These are phyloP conservation scores for Bugula neritina DNA, from an alignment of 2,888 invertebrate genomes.

Conservation along the genomic window DNA sequence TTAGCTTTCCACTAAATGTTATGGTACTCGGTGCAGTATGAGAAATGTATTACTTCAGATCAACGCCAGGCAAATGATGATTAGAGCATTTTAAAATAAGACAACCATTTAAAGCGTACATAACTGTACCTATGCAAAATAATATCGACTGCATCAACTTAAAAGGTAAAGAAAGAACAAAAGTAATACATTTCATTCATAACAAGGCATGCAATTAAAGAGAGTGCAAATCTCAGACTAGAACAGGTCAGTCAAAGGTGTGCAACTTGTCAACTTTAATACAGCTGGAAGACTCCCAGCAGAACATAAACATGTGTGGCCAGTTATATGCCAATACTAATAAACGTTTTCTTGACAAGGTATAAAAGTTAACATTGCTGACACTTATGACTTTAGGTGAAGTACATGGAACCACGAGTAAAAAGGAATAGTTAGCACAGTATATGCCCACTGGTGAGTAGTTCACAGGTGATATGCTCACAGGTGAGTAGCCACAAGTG, in stretches of 20 bases:
- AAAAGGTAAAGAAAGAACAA: neutral
- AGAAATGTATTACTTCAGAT: neutral
- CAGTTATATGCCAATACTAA: too few relatives aligned
- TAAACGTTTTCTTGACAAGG: neutral
- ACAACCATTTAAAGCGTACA: too few relatives aligned
- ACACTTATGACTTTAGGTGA: neutral
- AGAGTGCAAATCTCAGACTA: too few relatives aligned
- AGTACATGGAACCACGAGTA: neutral
- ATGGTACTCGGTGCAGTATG: neutral
- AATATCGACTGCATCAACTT: neutral
- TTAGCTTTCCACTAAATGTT: neutral
- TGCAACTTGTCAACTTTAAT: too few relatives aligned
- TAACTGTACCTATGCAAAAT: neutral
- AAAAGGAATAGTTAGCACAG: too few relatives aligned
- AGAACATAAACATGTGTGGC: too few relatives aligned
- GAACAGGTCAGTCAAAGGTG: too few relatives aligned
- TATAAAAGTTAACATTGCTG: neutral
- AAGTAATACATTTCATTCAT: neutral
- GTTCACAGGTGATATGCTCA: too few relatives aligned
- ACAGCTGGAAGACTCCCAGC: too few relatives aligned
- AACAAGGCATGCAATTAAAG: constrained; percentile 1
- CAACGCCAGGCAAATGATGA: neutral
- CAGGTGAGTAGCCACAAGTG: too few relatives aligned
- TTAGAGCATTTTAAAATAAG: neutral
- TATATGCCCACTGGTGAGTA: too few relatives aligned